Percentiles rank a stretch among this genome's conserved stretches.
These are phyloP conservation scores for Geotrypetes seraphini DNA, from an alignment of 2,797 vertebrate genomes.

Conservation along the genomic window DNA sequence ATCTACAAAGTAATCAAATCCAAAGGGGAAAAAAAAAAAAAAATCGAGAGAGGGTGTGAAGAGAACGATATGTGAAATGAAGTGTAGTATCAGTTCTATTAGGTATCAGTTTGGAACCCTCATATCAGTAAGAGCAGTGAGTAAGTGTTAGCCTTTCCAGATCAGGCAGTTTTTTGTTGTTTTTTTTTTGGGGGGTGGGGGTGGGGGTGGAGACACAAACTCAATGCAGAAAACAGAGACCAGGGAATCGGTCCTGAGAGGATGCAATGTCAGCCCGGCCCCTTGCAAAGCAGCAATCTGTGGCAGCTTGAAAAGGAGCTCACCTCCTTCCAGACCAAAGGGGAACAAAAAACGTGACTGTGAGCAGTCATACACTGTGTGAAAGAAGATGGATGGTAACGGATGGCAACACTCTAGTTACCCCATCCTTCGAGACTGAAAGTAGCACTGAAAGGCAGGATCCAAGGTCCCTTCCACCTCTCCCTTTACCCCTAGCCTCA, in stretches of 20 bases:
- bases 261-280: conserved; percentile 45
- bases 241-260: conserved; percentile 30
- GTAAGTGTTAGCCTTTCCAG: conserved; percentile 59
- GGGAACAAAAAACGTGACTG: conserved; percentile 53
- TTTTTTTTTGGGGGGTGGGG: too few relatives aligned
- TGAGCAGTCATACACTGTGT: conserved; percentile 38
- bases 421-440: too few relatives aligned
- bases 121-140: conserved; percentile 51
- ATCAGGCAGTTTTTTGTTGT: too few relatives aligned
- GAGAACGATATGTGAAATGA: neutral
- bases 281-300: conserved; percentile 27
- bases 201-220: conserved; percentile 49
- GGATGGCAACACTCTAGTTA: conserved; percentile 50
- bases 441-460: conserved; percentile 30
- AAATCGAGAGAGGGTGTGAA: neutral
- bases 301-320: conserved; percentile 44
- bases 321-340: too few relatives aligned
- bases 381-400: conserved; percentile 59
- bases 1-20: too few relatives aligned
- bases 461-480: conserved; percentile 17
- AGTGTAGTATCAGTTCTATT: conserved; percentile 10
- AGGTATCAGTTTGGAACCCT: conserved; percentile 48
- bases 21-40: too few relatives aligned
- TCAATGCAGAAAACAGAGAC: conserved; percentile 37
- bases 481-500: conserved; percentile 9